phyloP scores from a whole-genome alignment of 2,888 invertebrate species.

The Lasioglossum lativentre region DNA sequence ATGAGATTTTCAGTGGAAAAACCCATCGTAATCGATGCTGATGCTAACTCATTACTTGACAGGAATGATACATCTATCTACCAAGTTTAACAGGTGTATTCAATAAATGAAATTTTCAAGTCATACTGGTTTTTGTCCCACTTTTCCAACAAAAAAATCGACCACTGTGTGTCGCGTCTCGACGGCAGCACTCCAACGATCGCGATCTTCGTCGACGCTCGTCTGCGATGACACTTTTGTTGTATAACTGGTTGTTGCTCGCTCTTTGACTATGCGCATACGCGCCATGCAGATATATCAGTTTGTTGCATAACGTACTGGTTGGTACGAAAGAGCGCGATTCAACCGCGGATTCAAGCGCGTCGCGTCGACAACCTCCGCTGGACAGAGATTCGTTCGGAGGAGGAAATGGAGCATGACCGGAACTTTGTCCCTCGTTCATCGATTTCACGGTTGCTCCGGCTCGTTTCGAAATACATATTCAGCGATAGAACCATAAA shows the following conservation, averaged over 20 bases:
- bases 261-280: neutral
- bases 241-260: neutral
- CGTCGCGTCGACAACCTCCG: neutral
- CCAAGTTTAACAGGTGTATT: too few relatives aligned
- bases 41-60: too few relatives aligned
- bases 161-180: too few relatives aligned
- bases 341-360: neutral
- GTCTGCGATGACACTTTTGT: neutral
- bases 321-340: neutral
- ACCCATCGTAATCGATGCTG: too few relatives aligned
- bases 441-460: neutral
- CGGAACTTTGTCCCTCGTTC: neutral
- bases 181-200: neutral
- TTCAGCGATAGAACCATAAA: conserved; percentile 29
- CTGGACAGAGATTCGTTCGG: neutral
- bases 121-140: neutral
- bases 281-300: neutral
- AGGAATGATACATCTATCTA: too few relatives aligned
- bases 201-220: neutral
- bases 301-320: conserved; percentile 12
- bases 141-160: neutral
- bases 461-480: conserved; percentile 27
- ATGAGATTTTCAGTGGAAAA: too few relatives aligned
- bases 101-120: neutral
- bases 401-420: conserved; percentile 46